Evolutionary conservation across 64 coral and sea anemone genomes (phyloP).

Genomic region (Orbicella faveolata): DNA sequence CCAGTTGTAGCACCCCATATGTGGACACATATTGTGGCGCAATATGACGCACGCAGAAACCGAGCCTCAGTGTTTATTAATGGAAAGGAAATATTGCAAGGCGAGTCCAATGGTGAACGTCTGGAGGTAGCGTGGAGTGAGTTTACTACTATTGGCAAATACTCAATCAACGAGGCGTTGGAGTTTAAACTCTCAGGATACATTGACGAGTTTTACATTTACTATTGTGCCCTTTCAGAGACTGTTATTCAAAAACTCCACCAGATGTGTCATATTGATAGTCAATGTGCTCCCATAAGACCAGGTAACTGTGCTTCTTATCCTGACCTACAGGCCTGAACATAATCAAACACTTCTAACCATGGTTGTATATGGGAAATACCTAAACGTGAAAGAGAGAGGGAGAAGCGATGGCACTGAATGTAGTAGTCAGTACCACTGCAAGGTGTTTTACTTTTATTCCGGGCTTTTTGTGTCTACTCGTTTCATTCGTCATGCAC

Average conservation of each 20-base stretch:
- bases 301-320: not conserved
- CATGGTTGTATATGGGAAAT: no score
- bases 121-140: conserved; percentile 14
- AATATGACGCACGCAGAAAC: conserved; percentile 1
- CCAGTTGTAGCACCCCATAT: not conserved
- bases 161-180: not conserved
- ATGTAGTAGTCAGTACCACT: not conserved
- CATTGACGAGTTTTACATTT: conserved; percentile 42
- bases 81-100: conserved; percentile 5
- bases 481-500: not conserved
- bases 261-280: not conserved
- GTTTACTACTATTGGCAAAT: conserved; percentile 6
- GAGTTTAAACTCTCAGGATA: not conserved
- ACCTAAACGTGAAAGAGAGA: no score
- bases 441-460: not conserved
- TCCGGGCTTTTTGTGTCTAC: not conserved
- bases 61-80: conserved; percentile 16
- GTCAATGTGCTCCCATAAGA: not conserved
- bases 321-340: not conserved
- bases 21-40: conserved; percentile 26
- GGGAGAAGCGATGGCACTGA: not conserved
- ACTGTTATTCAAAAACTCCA: conserved; percentile 6
- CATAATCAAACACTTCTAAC: not conserved
- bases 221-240: conserved; percentile 18
- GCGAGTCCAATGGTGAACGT: not conserved